These are phyloP conservation scores for Phyllotis vaccarum DNA, from an alignment of 2,797 vertebrate genomes.

Conservation along the genomic window DNA sequence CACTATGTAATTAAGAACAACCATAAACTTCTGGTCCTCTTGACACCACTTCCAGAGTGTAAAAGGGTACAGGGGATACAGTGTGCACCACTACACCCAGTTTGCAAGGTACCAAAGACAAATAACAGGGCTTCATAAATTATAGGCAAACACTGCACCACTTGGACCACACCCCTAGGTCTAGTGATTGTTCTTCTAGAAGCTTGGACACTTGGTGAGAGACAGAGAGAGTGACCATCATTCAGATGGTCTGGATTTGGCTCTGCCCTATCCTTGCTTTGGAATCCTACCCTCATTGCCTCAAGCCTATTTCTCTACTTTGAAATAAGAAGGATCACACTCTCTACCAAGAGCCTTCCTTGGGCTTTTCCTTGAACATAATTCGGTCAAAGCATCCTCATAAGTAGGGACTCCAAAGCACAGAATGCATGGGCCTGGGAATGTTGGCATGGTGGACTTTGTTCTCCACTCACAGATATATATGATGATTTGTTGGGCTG, in stretches of 20 bases:
- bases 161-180: neutral
- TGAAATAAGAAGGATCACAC: rapidly evolving
- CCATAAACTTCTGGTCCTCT: too few relatives aligned
- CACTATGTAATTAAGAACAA: neutral
- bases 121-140: neutral
- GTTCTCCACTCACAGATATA: rapidly evolving
- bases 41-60: too few relatives aligned
- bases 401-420: too few relatives aligned
- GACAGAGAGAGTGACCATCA: too few relatives aligned
- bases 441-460: too few relatives aligned
- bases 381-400: too few relatives aligned
- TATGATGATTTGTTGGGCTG: too few relatives aligned
- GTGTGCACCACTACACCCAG: too few relatives aligned
- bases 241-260: neutral
- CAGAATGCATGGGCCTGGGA: neutral
- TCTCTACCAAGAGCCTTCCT: neutral
- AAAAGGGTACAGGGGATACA: too few relatives aligned
- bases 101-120: neutral
- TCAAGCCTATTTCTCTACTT: neutral
- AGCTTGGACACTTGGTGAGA: neutral
- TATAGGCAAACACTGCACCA: neutral
- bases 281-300: neutral
- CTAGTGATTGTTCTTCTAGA: neutral
- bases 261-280: rapidly evolving
- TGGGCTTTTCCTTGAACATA: neutral